Base-by-base conservation (phyloP, 2,113 vertebrate genomes). In the Dipodomys stephensi region DNA sequence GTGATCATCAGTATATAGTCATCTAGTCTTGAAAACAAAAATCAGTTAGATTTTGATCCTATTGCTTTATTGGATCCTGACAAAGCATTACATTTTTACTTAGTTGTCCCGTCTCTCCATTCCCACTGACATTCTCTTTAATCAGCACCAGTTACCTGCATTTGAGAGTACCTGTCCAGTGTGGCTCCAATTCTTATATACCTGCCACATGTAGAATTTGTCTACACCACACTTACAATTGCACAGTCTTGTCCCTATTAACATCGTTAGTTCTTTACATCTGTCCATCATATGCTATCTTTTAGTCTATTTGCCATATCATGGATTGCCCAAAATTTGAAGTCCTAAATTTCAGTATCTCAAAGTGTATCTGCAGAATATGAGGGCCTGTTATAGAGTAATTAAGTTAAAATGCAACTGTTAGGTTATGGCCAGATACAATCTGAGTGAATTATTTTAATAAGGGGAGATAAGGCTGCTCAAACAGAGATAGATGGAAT, bases 361-460 rank as follows among this genome's bases (percentile, higher is more conserved):
- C 30, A 90, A 44, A 93, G 64, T 79, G n/a, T 81, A 15, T 46
- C 32, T 72, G 0, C 12, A 72, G 27, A 81, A 62, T 27, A 0
- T 60, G n/a, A 46, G 2, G 35, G 7, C 22, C 62, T 95, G 87
- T 65, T 44, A 80, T 71, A 18, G 53, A 39, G 3, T 62, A 49
- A 83, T 49, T 73, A 79, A 92, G n/a, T 92, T 76, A 74, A 57
- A 94, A 87, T 71, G 69, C 72, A 23, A 8, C 20, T 19, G 39
- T 53, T 71, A 23, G 11, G 7, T 0, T 67, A 0, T 19, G 4
- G 6, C 13, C 6, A 20, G 53, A 79, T 20, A 9, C 69, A 80
- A 67, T 30, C 2, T 28, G 53, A 57, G 53, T 57, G 53, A 57
- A 57, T 57, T 57, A 57, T 57, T 49, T 83, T 76, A 28, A 85